Evolutionary conservation across 2,888 invertebrate species (phyloP), one percentile per base, ranked within the genome.

Genomic region (Spisula subtruncata): DNA sequence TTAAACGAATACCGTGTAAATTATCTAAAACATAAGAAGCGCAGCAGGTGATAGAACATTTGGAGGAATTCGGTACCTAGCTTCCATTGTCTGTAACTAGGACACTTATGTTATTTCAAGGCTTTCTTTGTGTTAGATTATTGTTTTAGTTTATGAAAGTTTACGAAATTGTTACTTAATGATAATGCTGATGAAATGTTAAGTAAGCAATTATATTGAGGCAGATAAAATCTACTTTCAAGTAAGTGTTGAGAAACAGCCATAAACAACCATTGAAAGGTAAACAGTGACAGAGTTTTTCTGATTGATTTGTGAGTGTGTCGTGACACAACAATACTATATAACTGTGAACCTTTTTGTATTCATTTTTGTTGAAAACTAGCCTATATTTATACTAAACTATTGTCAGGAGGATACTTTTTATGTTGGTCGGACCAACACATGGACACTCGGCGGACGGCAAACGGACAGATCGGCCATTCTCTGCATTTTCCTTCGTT

Each of bases 141-240:
- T 66, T 66, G 25, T 66, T 66, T 66, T 66, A 25, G n/a, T 25
- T n/a, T n/a, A 25, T n/a, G 5, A 66, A 25, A 12, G 60, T 66
- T 66, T 66, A 25, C 25, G 60, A 25, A 66, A 66, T 25, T 25
- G 25, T 66, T 66, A 25, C 60, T 66, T 66, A n/a, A 66, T n/a
- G n/a, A n/a, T 66, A 25, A 66, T 66, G 25, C 60, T n/a, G 60
- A 25, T 10, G 60, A 66, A 66, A 66, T n/a, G n/a, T 66, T 66
- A 25, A n/a, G 25, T 25, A 66, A 66, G 25, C 12, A n/a, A 10
- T 25, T n/a, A 25, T 41, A 5, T 41, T 41, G 25, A 4, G 6
- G 25, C 5, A 25, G n/a, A 25, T 25, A 25, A 10, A 25, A n/a
- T 20, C 2, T 66, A 4, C 60, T 25, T 25, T 66, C 25, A 66